Percentiles rank a stretch among this genome's conserved stretches.
Evolutionary conservation across 1,140 invertebrate species (phyloP).

Genomic region (Procambarus virginalis): DNA sequence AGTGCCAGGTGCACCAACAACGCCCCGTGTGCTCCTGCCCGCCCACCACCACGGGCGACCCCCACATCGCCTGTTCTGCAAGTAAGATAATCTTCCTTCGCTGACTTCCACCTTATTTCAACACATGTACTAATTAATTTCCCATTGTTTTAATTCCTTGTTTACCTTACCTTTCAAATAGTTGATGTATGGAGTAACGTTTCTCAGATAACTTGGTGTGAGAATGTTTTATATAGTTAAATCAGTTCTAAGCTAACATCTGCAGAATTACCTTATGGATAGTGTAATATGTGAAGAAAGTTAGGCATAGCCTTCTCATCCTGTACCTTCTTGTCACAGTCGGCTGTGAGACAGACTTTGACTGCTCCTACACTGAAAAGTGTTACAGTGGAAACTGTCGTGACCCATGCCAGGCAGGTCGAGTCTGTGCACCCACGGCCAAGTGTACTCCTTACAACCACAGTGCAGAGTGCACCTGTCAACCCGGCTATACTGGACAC

Average conservation of each 20-base stretch:
- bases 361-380: constrained; percentile 86
- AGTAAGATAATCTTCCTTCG: constrained; percentile 76
- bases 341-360: constrained; percentile 83
- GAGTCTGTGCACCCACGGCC: constrained; percentile 83
- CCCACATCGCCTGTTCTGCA: constrained; percentile 81
- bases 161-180: constrained; percentile 19
- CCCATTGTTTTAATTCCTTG: not conserved
- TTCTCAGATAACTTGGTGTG: constrained; percentile 85
- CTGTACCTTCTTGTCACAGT: constrained; percentile 85
- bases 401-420: constrained; percentile 81
- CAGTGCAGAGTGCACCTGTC: constrained; percentile 76
- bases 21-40: constrained; percentile 72
- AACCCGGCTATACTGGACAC: constrained; percentile 73
- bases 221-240: constrained; percentile 48
- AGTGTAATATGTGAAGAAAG: not conserved
- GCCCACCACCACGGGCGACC: constrained; percentile 74
- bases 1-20: constrained; percentile 71
- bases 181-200: constrained; percentile 74
- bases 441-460: constrained; percentile 84
- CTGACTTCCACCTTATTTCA: not conserved
- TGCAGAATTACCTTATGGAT: not conserved
- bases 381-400: constrained; percentile 81
- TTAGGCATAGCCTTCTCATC: constrained; percentile 73
- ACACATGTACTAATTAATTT: not conserved
- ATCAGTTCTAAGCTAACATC: constrained; percentile 1